These are phyloP conservation scores for Athalia rosae DNA, from an alignment of 2,888 invertebrate genomes.

Conservation along the genomic window DNA sequence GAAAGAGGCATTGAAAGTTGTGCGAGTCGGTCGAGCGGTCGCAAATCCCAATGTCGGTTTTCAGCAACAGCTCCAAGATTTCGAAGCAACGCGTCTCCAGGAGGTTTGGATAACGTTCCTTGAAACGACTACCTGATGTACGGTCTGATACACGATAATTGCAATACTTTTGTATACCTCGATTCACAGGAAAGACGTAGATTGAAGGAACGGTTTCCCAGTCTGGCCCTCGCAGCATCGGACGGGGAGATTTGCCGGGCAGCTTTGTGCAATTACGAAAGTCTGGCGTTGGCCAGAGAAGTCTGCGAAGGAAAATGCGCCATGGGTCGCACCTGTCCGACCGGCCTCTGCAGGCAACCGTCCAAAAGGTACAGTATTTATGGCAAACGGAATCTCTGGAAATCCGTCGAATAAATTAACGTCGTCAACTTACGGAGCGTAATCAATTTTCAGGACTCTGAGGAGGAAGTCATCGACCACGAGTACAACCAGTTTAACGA, in stretches of 20 bases:
- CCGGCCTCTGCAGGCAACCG: slow-evolving; percentile 80
- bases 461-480: slow-evolving; percentile 70
- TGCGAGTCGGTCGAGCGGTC: slow-evolving; percentile 91
- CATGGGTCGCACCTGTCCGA: slow-evolving; percentile 89
- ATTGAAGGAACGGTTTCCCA: slow-evolving; percentile 89
- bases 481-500: slow-evolving; percentile 70
- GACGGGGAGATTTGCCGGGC: slow-evolving; percentile 86
- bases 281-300: slow-evolving; percentile 84
- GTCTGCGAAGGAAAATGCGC: slow-evolving; percentile 92
- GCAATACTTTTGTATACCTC: background rate
- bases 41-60: slow-evolving; percentile 98
- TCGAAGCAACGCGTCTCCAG: slow-evolving; percentile 85
- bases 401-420: too few species aligned
- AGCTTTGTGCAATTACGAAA: slow-evolving; percentile 90
- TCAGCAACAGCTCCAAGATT: slow-evolving; percentile 94
- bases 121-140: background rate
- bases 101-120: slow-evolving; percentile 77
- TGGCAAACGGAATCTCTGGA: background rate
- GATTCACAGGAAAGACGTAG: slow-evolving; percentile 84
- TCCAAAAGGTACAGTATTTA: slow-evolving; percentile 70
- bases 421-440: background rate
- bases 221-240: slow-evolving; percentile 82
- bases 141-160: too few species aligned
- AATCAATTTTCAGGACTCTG: slow-evolving; percentile 60
- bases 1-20: slow-evolving; percentile 95